Base-by-base conservation (phyloP, 35 echinoderm and acorn worm species). In the Stichopus chloronotus region DNA sequence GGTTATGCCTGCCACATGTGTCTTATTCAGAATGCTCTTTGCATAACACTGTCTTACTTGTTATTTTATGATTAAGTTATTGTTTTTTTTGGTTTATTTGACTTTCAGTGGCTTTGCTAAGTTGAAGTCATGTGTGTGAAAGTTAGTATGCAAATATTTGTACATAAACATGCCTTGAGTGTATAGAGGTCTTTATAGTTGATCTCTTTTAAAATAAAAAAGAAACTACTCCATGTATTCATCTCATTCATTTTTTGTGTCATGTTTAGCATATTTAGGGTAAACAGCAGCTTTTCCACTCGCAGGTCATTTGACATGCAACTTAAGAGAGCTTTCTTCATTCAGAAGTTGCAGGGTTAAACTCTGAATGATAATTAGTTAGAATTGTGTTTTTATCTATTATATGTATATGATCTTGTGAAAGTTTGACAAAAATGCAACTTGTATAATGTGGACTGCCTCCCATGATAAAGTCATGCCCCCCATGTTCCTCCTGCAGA, bases 91-190 rank as follows among this genome's bases (percentile, higher is more conserved):
- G 19, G 14, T 74, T 74, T 7, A n/a, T 14, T 74, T n/a, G 14
- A 74, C 69, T 74, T 74, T 74, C 69, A 74, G 19, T 74, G 69
- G 57, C 55, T 85, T 56, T 56, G 58, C 82, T 53, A 58, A 21
- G 82, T 85, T 23, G 79, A 14, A 82, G 79, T 82, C 79, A 82
- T 82, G 82, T 85, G 82, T 85, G 82, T 85, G 82, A 85, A 74
- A 85, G 82, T 85, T 85, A 58, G 82, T 85, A 85, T 85, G 82
- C 82, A 85, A 85, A 85, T 58, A 56, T 85, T 85, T 85, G 82
- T 85, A 85, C 82, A 85, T 85, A 85, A 58, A 85, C 22, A 85
- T 85, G 82, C 82, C 82, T 85, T 85, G 82, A 85, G 82, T 85
- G 82, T 85, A 58, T 58, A 20, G 82, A 85, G 82, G 11, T 57